phyloP scores from a whole-genome alignment of 2,888 invertebrate genomes.

The Thelaira solivaga region DNA sequence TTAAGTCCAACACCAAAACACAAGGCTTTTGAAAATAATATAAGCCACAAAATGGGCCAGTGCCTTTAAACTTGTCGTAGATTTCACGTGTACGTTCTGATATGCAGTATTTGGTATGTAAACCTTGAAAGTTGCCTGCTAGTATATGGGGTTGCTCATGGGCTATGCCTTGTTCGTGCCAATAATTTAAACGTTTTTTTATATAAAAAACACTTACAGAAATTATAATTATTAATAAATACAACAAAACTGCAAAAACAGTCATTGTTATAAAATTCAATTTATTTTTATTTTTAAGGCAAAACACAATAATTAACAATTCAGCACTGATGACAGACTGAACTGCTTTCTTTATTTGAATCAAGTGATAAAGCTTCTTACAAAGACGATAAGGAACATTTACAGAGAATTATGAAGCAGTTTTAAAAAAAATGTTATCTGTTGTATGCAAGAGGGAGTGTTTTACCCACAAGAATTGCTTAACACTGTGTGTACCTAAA shows the following conservation, averaged over 20 bases:
- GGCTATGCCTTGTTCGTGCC: constrained; percentile 57
- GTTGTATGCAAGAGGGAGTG: too few species aligned
- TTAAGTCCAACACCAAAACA: constrained; percentile 65
- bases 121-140: constrained; percentile 54
- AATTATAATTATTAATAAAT: background rate
- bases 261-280: constrained; percentile 5
- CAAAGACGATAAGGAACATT: too few species aligned
- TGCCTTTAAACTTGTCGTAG: constrained; percentile 66
- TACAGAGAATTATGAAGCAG: too few species aligned
- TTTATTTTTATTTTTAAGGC: background rate
- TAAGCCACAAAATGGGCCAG: constrained; percentile 68
- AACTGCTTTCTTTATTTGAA: too few species aligned
- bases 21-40: constrained; percentile 65
- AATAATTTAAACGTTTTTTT: constrained; percentile 49
- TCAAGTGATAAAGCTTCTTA: too few species aligned
- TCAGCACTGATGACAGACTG: too few species aligned
- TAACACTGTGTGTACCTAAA: too few species aligned
- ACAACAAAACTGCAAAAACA: constrained; percentile 15
- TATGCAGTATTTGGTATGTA: constrained; percentile 34
- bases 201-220: constrained; percentile 27
- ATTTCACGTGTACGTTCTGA: constrained; percentile 49
- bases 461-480: too few species aligned
- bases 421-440: too few species aligned
- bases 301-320: too few species aligned
- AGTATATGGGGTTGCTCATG: constrained; percentile 54